Percentiles rank a stretch among this genome's conserved stretches.
These are phyloP conservation scores for Pimpla rufipes DNA, from an alignment of 2,888 invertebrate genomes.

Conservation along the genomic window DNA sequence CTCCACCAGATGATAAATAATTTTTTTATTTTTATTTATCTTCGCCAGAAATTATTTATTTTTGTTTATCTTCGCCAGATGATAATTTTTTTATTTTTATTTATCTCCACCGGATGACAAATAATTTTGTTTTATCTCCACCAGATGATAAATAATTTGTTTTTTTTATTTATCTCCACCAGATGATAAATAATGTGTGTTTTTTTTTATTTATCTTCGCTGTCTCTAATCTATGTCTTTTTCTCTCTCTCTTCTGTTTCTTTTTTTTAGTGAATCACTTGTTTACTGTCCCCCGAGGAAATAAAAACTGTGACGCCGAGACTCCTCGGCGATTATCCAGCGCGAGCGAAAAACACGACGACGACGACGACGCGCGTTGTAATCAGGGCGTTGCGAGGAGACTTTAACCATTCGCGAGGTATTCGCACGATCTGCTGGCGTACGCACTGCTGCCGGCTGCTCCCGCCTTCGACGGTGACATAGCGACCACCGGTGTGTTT, in stretches of 20 bases:
- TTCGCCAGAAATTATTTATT: too few species aligned
- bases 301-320: too few species aligned
- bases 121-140: too few species aligned
- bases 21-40: too few species aligned
- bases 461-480: constrained; percentile 60
- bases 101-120: too few species aligned
- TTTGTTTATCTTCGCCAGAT: too few species aligned
- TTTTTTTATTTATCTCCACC: too few species aligned
- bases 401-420: constrained; percentile 76
- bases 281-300: neutral
- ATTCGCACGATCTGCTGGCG: constrained; percentile 66
- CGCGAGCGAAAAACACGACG: neutral
- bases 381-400: neutral
- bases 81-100: too few species aligned
- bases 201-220: neutral
- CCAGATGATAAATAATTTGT: too few species aligned
- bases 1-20: too few species aligned
- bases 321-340: neutral
- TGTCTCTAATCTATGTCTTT: neutral
- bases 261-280: constrained; percentile 25
- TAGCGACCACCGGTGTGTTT: constrained; percentile 50
- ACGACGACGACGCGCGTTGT: too few species aligned
- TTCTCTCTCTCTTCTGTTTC: neutral
- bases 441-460: constrained; percentile 59
- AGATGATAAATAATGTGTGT: neutral